A percentile compares a stretch with the other conserved stretches of the same genome.
These are phyloP conservation scores for Nysson spinosus DNA, from an alignment of 2,888 invertebrate species.

Conservation along the genomic window DNA sequence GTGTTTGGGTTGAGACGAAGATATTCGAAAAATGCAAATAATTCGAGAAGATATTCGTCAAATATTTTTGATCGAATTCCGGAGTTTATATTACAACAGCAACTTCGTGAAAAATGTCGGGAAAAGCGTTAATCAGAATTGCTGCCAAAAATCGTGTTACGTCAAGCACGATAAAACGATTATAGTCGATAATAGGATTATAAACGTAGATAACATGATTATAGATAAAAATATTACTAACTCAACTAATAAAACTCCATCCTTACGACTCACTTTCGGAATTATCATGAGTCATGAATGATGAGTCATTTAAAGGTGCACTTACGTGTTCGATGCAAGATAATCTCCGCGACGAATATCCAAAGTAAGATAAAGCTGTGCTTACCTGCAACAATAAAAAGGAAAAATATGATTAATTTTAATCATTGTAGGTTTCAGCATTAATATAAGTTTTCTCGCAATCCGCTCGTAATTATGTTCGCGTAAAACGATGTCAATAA, in stretches of 20 bases:
- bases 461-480: conserved; percentile 25
- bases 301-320: background rate
- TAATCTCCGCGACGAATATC: background rate
- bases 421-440: too few relatives aligned
- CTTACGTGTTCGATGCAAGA: conserved; percentile 15
- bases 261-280: conserved; percentile 6
- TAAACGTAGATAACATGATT: too few relatives aligned
- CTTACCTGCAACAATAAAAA: conserved; percentile 70
- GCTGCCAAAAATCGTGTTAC: background rate
- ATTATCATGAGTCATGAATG: conserved; percentile 2
- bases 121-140: background rate
- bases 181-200: too few relatives aligned
- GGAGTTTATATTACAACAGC: conserved; percentile 39
- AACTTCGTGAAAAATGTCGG: conserved; percentile 8
- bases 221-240: background rate
- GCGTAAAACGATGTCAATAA: conserved; percentile 35
- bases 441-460: conserved; percentile 22
- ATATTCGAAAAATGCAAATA: too few relatives aligned
- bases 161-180: too few relatives aligned
- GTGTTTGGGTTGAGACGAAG: too few relatives aligned
- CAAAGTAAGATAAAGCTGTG: conserved; percentile 15
- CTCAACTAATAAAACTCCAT: conserved; percentile 23
- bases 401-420: background rate
- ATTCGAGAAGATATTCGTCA: conserved; percentile 41
- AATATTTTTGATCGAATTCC: conserved; percentile 28